Conservation (phyloP, 2,888 invertebrate genomes). For the Ametastegia equiseti region DNA sequence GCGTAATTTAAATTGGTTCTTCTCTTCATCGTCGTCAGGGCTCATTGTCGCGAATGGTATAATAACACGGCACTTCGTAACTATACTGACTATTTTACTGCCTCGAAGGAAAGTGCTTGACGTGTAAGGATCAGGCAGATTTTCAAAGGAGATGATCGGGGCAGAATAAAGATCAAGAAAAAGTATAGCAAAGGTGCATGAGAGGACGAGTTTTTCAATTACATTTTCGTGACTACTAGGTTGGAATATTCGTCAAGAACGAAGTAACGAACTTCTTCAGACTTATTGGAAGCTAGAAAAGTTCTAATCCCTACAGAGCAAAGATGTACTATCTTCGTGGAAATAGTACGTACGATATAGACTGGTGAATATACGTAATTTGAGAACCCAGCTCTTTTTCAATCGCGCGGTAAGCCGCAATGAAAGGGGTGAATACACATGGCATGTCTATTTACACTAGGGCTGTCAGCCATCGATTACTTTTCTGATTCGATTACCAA, state of each 20-base stretch:
- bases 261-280: not conserved
- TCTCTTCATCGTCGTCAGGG: not conserved
- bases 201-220: constrained; percentile 9
- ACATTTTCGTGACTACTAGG: not conserved
- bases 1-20: constrained; percentile 39
- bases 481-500: too few species aligned
- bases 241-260: constrained; percentile 12
- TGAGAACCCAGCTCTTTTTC: too few species aligned
- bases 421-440: too few species aligned
- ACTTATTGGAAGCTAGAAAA: not conserved
- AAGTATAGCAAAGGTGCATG: not conserved
- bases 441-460: too few species aligned
- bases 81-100: not conserved
- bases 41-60: constrained; percentile 6
- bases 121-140: not conserved
- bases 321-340: not conserved
- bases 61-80: not conserved
- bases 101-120: not conserved
- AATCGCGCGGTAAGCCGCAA: too few species aligned
- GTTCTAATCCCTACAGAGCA: not conserved
- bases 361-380: too few species aligned
- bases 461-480: too few species aligned
- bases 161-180: not conserved
- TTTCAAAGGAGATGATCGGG: not conserved
- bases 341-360: not conserved